Conservation (phyloP, 2,888 invertebrate species). For the Pyrocoelia pectoralis region DNA sequence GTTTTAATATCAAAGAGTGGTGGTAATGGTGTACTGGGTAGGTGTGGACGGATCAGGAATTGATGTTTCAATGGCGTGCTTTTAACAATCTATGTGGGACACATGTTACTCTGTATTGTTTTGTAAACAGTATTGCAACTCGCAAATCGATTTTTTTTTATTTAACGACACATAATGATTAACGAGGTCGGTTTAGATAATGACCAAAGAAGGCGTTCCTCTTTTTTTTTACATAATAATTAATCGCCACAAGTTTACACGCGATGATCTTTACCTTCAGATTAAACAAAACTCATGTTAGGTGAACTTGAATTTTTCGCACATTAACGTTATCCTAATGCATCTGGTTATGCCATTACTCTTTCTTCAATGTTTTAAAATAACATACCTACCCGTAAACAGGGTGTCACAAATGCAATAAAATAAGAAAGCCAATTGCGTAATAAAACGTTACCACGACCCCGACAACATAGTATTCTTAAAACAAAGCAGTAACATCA, state of each 20-base stretch:
- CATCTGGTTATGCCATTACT: no score
- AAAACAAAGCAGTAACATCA: no score
- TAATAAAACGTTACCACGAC: no score
- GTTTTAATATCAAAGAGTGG: slow-evolving; percentile 38
- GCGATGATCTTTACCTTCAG: not conserved
- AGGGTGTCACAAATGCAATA: no score
- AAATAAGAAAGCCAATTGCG: no score
- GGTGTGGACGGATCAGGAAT: slow-evolving; percentile 40
- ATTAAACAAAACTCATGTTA: not conserved
- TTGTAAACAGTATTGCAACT: not conserved
- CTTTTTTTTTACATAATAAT: not conserved
- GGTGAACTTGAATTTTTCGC: no score
- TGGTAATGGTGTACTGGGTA: slow-evolving; percentile 38
- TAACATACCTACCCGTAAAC: no score
- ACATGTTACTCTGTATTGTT: not conserved
- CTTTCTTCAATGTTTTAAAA: no score
- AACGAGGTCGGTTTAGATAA: not conserved
- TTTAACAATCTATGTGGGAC: slow-evolving; percentile 31
- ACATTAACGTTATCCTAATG: no score
- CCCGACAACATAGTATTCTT: no score
- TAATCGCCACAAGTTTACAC: not conserved
- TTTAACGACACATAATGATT: not conserved
- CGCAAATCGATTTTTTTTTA: not conserved
- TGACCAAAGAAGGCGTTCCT: not conserved
- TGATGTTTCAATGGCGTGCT: slow-evolving; percentile 42